Conservation (phyloP, 2,113 vertebrate genomes). For the Coptodon rendalli region DNA sequence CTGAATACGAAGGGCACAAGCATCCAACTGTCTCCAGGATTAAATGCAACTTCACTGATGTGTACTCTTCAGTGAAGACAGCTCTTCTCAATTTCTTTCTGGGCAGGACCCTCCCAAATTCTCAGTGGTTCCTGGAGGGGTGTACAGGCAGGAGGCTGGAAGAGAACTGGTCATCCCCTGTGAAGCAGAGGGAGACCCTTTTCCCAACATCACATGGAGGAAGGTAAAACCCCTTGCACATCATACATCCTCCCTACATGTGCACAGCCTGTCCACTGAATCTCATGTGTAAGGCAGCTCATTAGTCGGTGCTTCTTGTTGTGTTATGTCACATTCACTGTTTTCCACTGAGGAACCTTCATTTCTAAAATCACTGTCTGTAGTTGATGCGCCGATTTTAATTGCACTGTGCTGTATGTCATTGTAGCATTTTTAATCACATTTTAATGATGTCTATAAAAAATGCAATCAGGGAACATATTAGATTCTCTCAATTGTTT, state of each 20-base stretch:
- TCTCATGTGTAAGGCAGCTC: not conserved
- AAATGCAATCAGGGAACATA: conserved; percentile 11
- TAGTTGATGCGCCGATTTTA: not conserved
- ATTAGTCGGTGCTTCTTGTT: not conserved
- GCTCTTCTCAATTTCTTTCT: not conserved
- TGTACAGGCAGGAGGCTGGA: conserved; percentile 97
- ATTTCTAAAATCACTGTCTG: not conserved
- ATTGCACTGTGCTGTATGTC: not conserved
- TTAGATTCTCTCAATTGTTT: conserved; percentile 7
- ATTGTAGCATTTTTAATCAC: conserved; percentile 2
- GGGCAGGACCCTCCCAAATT: conserved; percentile 95
- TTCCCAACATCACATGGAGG: conserved; percentile 97
- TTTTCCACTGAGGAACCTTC: not conserved
- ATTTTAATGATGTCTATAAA: conserved; percentile 32
- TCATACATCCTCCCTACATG: not conserved
- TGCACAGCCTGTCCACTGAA: not conserved
- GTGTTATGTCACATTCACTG: not conserved
- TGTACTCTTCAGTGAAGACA: not conserved
- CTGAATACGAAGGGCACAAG: not conserved
- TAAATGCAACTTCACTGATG: not conserved
- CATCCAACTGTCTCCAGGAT: not conserved
- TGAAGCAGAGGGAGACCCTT: conserved; percentile 95
- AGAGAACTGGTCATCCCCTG: conserved; percentile 97
- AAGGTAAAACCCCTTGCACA: conserved; percentile 73
- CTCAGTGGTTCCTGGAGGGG: conserved; percentile 98